Evolutionary conservation across 1,140 invertebrate species (phyloP), one percentile per base, ranked within the genome.

Genomic region (Latrodectus geometricus): DNA sequence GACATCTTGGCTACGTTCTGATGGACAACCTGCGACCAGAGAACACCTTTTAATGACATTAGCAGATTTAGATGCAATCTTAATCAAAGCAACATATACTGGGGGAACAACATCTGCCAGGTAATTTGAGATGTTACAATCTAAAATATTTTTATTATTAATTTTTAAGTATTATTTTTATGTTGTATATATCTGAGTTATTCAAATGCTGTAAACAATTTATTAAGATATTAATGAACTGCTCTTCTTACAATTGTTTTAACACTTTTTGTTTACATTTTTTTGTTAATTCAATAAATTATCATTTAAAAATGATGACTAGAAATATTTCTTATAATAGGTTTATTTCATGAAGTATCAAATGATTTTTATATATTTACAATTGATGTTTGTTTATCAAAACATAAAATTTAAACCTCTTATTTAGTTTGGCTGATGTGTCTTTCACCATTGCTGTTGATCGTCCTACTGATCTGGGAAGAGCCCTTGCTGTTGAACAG

Each of bases 71-170:
- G 93, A 96, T 89, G 94, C 93, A 12, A 96, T 99, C 88, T 93
- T 96, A 79, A 96, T 99, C 78, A 97, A 98, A 90, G 98, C 97
- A 4, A 97, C 97, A 0, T 98, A 98, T 90, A 96, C 96, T 0
- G 95, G 94, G 0, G 94, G 94, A 86, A 95, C 95, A 9, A 92
- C 94, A 83, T 93, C 96, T 91, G 94, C 95, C 2, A 94, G 94
- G 93, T 95, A 92, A 93, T 93, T 80, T 9, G 5, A 35, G 35
- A 35, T 56, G 48, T n/a, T 1, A 56, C 20, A 20, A n/a, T n/a
- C 7, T 70, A 35, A 35, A 1, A 35, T 35, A 35, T 75, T 75
- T 52, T 35, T 35, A 48, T 0, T 35, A 61, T n/a, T 48, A 66
- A 48, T 12, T 49, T 35, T 35, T 5, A 35, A 3, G 35, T 35